Evolutionary conservation across 2,888 invertebrate genomes (phyloP), one percentile per base, ranked within the genome.

Genomic region (Aproaerema taeniolella): DNA sequence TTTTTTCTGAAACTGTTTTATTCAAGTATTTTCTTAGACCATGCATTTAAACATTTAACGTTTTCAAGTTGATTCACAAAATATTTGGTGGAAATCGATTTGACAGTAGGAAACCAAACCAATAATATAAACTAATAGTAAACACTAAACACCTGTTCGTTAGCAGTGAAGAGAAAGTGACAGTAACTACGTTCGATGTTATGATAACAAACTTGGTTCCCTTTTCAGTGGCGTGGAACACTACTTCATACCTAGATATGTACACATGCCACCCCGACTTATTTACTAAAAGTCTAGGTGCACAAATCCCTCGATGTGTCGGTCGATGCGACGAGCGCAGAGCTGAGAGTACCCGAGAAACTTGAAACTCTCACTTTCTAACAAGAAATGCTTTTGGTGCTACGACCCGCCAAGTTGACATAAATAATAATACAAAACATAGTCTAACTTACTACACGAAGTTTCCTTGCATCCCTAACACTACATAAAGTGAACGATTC

Each of bases 311-410:
- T 47, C 52, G 53, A 54, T 53, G 11, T 10, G 61, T 59, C 56
- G 62, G 61, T 63, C 62, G 67, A 63, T 61, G 59, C 62, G 55
- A 61, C 65, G 62, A 61, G 3, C 59, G 58, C 56, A 58, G 53
- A 61, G 62, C 26, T 6, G 20, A 64, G 59, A 53, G 51, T 58
- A 62, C 66, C 58, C 59, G 59, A 67, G 70, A 76, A 79, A 79
- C 79, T 77, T 73, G 64, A 54, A 64, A 79, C 80, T 81, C 75
- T 82, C 81, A 62, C 81, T 81, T 79, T 81, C 76, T 53, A 62
- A 64, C 67, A 71, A 79, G 76, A 72, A 76, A 72, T 61, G 68
- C 64, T 70, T 34, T 39, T 64, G 69, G 64, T 65, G 59, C 58
- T 66, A 71, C 59, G 67, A 63, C 59, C 65, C 60, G 53, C 65